Evolutionary conservation across 2,113 vertebrate species (phyloP), one percentile per base, ranked within the genome.

Genomic region (Hystrix brachyura): DNA sequence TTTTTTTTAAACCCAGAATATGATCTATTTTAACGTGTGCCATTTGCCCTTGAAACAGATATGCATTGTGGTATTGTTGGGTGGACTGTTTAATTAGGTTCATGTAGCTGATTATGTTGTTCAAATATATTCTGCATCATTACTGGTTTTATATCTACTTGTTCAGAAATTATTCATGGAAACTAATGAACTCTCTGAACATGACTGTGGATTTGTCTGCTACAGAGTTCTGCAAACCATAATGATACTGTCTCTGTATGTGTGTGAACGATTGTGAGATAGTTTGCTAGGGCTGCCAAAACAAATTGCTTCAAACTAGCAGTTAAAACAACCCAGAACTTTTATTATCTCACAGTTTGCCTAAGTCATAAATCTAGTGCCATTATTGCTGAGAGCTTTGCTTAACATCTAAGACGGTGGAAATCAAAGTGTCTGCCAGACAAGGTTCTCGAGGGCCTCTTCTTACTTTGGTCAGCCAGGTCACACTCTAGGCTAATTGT

Each of bases 101-200:
- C 43, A 64, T 27, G 43, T 48, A 29, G 60, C 46, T 62, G 81
- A 64, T 64, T 29, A 4, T 19, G 27, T 15, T 84, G 6, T 64
- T 62, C 25, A 62, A 59, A 62, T 84, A 46, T 18, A 32, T 64
- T 84, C 9, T 85, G 2, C 21, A 17, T 85, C 81, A 76, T 64
- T 48, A 85, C 29, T 34, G 82, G 48, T 59, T 65, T 85, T 84
- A 34, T 76, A 67, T 86, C 29, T 74, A 89, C 18, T 84, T 92
- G 25, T 89, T 96, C 57, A 32, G 14, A 90, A 46, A 60, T 79
- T 94, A 81, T 86, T 94, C 48, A 85, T 74, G 21, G 72, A 62
- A 4, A 29, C 1, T 3, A 62, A 89, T 88, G 43, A 91, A 59
- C 67, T 84, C 25, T 81, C 32, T 88, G n/a, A 69, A 21, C 87